Evolutionary conservation across 1,140 invertebrate genomes (phyloP).

Genomic region (Rhizoglyphus robini): DNA sequence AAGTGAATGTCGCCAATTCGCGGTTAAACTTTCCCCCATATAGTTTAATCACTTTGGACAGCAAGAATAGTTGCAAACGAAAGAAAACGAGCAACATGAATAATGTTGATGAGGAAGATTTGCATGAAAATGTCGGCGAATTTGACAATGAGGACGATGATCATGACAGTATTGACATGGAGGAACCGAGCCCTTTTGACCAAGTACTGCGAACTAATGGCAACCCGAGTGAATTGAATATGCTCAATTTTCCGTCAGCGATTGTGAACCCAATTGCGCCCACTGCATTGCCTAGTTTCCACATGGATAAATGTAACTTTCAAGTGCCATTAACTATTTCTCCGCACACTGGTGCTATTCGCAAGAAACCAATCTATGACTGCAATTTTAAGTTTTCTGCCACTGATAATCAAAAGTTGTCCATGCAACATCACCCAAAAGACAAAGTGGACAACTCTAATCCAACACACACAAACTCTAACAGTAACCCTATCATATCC

Average conservation of each 20-base stretch:
- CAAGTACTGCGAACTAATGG: background rate
- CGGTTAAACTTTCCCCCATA: no score
- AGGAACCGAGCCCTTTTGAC: background rate
- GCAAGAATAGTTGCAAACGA: background rate
- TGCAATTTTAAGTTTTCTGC: background rate
- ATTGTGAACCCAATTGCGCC: background rate
- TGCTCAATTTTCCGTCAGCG: background rate
- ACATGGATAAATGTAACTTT: slow-evolving; percentile 7
- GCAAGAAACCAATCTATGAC: slow-evolving; percentile 2
- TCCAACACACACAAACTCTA: background rate
- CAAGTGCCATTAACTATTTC: slow-evolving; percentile 3
- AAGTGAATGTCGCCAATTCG: no score
- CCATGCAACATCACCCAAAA: background rate
- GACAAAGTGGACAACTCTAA: background rate
- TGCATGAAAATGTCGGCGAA: background rate
- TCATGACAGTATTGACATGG: background rate
- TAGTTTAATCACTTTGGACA: no score
- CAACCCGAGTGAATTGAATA: background rate
- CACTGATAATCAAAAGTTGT: slow-evolving; percentile 1
- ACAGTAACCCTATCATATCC: background rate
- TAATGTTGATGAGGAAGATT: background rate
- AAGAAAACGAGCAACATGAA: slow-evolving; percentile 6
- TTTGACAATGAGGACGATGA: background rate
- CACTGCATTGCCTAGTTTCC: background rate
- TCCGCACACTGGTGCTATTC: slow-evolving; percentile 6